Evolutionary conservation across 1,140 invertebrate genomes (phyloP), one percentile per base, ranked within the genome.

Genomic region (Drosophila arawakana): DNA sequence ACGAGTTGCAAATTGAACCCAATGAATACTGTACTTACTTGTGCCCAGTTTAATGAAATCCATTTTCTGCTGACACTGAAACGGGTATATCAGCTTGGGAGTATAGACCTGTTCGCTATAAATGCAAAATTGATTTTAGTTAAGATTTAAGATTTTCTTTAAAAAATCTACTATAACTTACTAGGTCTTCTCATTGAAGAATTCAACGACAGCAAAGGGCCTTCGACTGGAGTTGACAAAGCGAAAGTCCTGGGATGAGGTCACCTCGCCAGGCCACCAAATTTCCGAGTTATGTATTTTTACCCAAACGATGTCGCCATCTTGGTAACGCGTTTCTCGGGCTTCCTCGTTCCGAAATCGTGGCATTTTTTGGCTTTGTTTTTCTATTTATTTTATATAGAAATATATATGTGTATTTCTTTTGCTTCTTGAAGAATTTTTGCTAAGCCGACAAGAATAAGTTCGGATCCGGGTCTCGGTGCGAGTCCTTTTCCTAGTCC

Each of bases 251-350:
- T 82, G 76, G 8, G 94, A 91, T 46, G 94, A 94, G 41, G 95
- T 94, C 46, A 97, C 96, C 91, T 96, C 95, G 7, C 96, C 96
- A 39, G 96, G 96, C 96, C 96, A 97, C 95, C 96, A 96, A 78
- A 94, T 95, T 9, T 94, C 93, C 8, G 81, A 71, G 9, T 95
- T 94, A 46, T 83, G 84, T 25, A 97, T 91, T 91, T 97, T 97
- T 2, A 97, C 96, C 96, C 96, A 97, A 58, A 97, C 96, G 58
- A 97, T 93, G 75, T 97, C 96, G 47, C 95, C 96, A 74, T 95
- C 95, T 70, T 94, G 93, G 92, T 96, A 97, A 0, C 37, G 47
- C 2, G 67, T 30, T 59, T 62, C 18, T 6, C 37, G 47, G 3
- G 43, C 4, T 34, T 70, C 73, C 6, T 89, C 67, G 54, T 89